Evolutionary conservation across 2,888 invertebrate genomes (phyloP), one percentile per base, ranked within the genome.

Genomic region (Hirtodrosophila alboralis): DNA sequence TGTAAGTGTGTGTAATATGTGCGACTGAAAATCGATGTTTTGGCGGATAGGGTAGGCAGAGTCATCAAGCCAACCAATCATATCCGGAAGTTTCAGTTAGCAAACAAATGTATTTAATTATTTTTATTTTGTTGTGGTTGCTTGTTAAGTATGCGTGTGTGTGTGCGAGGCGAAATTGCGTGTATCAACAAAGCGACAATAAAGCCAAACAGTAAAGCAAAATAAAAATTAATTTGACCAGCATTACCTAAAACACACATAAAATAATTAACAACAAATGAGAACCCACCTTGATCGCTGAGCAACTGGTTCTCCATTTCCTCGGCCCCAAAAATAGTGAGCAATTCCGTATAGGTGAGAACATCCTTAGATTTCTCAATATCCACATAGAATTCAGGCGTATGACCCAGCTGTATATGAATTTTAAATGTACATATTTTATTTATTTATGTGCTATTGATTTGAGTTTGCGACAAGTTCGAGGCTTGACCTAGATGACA

Each of bases 321-420:
- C 85, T 94, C 94, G 70, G 95, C 95, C 26, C 95, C 95, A 79
- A 94, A 95, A 78, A 94, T 93, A 51, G 92, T 91, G 56, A 96
- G 88, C 31, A 96, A 89, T 76, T 93, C 93, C 78, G 92, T 92
- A 88, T 95, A 95, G 27, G 94, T 94, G 52, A 96, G 91, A 57
- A 94, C 93, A 49, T 92, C 91, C 69, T 93, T 93, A 8, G 90
- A 76, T 30, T 87, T 71, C 18, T 89, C 89, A 84, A 94, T 93
- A 51, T 93, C 92, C 77, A 93, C 92, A 90, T 96, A 97, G 87
- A 95, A 95, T 84, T 96, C 96, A 28, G 96, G 94, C 41, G 95
- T 94, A 47, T 93, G 93, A 34, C 95, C 96, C 87, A 93, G 93
- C 96, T 96, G 88, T 30, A 45, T 53, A 45, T 36, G 53, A 67